Base-by-base conservation (phyloP, 2,113 vertebrate genomes). In the Melierax canorus region DNA sequence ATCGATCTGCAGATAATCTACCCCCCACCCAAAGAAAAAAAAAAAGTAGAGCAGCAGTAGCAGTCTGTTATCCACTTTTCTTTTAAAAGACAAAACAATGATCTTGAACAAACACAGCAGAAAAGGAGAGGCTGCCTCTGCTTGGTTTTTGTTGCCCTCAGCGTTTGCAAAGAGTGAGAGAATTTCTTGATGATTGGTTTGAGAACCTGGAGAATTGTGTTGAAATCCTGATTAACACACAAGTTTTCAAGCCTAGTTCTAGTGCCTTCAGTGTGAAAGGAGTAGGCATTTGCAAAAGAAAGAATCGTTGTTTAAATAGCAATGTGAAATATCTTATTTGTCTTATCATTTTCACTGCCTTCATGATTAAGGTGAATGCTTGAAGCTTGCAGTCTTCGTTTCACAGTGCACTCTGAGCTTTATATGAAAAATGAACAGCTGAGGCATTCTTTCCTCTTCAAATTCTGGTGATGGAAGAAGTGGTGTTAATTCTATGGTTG, bases 281-380 rank as follows among this genome's bases (percentile, higher is more conserved):
- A 73, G 76, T 94, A 94, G 88, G 72, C 68, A 82, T 91, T 94
- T 90, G 88, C 91, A 94, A 94, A 83, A 92, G 88, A 96, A 51
- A 62, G 85, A 95, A 90, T 86, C 92, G 76, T 91, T 95, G 94
- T 97, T 96, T 95, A 97, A 97, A 95, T 80, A 95, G 92, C 95
- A 72, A 56, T 73, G 74, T 30, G 41, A 94, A 95, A 86, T 90
- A 92, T 88, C 75, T 85, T 97, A 91, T 84, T 97, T 97, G 94
- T 95, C 88, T 93, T 92, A 69, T 73, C 53, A 8, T 94, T 92
- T 90, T 87, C 77, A 45, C 73, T 90, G 82, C 72, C 88, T 90
- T 80, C 92, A n/a, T 78, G 88, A 71, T 95, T 72, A 83, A 97
- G 88, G 86, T 95, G 63, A 90, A 84, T 45, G 38, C 67, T 45